A percentile compares a stretch with the other conserved stretches of the same genome.
phyloP scores from a whole-genome alignment of 2,888 invertebrate genomes.

The Venustoraphidia nigricollis region DNA sequence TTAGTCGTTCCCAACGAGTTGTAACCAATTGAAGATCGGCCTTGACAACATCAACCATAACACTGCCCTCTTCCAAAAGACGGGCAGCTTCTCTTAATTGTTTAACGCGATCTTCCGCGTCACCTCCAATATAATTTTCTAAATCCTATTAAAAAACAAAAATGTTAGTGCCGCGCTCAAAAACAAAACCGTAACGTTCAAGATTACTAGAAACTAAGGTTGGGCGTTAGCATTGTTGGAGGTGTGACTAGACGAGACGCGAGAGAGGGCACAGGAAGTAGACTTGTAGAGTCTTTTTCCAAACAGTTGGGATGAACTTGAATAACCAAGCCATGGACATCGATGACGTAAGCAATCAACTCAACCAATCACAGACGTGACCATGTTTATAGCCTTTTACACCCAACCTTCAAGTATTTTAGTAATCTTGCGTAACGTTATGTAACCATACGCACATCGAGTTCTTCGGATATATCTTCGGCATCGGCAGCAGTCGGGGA shows the following conservation, averaged over 20 bases:
- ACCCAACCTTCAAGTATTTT: too few species aligned
- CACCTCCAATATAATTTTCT: slow-evolving; percentile 64
- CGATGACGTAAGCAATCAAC: too few species aligned
- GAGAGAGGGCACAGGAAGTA: too few species aligned
- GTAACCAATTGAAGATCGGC: slow-evolving; percentile 48
- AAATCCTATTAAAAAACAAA: slow-evolving; percentile 43
- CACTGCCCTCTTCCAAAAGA: slow-evolving; percentile 31
- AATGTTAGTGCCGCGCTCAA: slow-evolving; percentile 1
- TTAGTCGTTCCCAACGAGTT: slow-evolving; percentile 48
- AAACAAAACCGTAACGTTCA: background rate
- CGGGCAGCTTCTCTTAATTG: slow-evolving; percentile 3
- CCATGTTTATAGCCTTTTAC: too few species aligned
- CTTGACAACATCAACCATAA: slow-evolving; percentile 44
- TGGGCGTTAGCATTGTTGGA: too few species aligned
- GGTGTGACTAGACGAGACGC: too few species aligned
- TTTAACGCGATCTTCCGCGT: slow-evolving; percentile 48
- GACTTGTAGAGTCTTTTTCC: too few species aligned
- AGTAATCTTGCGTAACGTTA: too few species aligned
- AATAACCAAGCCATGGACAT: too few species aligned
- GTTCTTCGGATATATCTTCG: slow-evolving; percentile 81
- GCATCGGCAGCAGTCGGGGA: slow-evolving; percentile 66
- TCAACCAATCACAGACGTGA: too few species aligned
- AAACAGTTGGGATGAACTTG: too few species aligned
- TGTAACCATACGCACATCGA: slow-evolving; percentile 47
- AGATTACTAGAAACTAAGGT: too few species aligned